These are phyloP conservation scores for Hypselothyrea guttata DNA, from an alignment of 2,888 invertebrate genomes.

Conservation along the genomic window DNA sequence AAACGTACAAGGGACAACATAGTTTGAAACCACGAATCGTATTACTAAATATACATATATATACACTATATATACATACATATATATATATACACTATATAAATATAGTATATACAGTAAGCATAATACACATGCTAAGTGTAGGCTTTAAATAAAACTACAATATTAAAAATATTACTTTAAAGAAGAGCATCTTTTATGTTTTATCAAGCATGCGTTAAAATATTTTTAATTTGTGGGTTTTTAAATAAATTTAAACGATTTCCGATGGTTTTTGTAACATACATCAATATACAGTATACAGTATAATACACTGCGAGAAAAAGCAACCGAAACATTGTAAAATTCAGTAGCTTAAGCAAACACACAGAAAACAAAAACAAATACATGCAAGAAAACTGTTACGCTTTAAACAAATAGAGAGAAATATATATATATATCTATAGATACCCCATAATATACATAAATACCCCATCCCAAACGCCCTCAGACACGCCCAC, in stretches of 20 bases:
- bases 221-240: conserved; percentile 29
- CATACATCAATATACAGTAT: conserved; percentile 39
- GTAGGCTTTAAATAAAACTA: conserved; percentile 55
- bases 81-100: conserved; percentile 37
- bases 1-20: conserved; percentile 78
- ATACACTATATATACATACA: conserved; percentile 40
- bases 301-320: conserved; percentile 43
- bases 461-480: conserved; percentile 20
- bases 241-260: conserved; percentile 27
- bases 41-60: conserved; percentile 76
- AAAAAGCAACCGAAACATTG: conserved; percentile 14
- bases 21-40: conserved; percentile 80
- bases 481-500: conserved; percentile 17
- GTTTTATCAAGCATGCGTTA: conserved; percentile 33
- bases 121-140: conserved; percentile 34
- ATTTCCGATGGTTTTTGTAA: conserved; percentile 47
- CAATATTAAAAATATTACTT: conserved; percentile 9
- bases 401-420: conserved; percentile 65
- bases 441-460: conserved; percentile 37
- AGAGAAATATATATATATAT: conserved; percentile 37
- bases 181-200: conserved; percentile 27
- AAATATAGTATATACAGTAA: conserved; percentile 34
- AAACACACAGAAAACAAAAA: conserved; percentile 27
- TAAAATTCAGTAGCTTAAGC: conserved; percentile 64
- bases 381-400: conserved; percentile 69